Evolutionary conservation across 2,113 vertebrate genomes (phyloP).

Genomic region (Prionailurus bengalensis): DNA sequence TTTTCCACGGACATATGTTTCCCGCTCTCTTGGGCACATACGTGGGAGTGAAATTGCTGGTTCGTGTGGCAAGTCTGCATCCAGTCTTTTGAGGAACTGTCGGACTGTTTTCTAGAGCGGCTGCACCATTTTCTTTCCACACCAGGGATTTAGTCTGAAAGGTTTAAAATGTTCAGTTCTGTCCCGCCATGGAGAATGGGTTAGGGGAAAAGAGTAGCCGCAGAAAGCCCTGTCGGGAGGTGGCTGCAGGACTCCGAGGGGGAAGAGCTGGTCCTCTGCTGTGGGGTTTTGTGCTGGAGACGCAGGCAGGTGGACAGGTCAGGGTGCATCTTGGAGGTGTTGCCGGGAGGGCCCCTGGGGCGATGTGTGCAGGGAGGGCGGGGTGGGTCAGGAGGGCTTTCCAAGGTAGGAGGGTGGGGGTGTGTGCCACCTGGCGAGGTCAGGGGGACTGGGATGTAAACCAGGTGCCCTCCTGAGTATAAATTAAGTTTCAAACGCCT

Average conservation of each 20-base stretch:
- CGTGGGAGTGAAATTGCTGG: neutral
- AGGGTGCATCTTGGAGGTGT: neutral
- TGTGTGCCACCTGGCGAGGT: too few relatives aligned
- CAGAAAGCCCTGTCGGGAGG: neutral
- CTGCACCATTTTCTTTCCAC: neutral
- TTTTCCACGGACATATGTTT: neutral
- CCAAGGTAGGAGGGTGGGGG: neutral
- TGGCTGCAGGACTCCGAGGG: neutral
- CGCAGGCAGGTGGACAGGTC: neutral
- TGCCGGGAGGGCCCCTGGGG: neutral
- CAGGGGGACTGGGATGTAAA: neutral
- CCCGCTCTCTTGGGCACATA: neutral
- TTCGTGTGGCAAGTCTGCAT: neutral
- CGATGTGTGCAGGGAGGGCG: neutral
- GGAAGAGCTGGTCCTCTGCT: neutral
- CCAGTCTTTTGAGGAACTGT: neutral
- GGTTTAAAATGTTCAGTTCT: neutral
- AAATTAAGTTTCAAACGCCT: neutral
- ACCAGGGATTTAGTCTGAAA: neutral
- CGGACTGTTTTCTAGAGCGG: neutral
- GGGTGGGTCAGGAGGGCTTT: neutral
- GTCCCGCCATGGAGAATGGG: neutral
- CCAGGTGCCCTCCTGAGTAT: neutral
- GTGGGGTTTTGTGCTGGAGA: rapidly evolving
- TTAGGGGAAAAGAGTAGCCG: neutral